Evolutionary conservation across 2,888 invertebrate genomes (phyloP).

Genomic region (Latrodectus hesperus): DNA sequence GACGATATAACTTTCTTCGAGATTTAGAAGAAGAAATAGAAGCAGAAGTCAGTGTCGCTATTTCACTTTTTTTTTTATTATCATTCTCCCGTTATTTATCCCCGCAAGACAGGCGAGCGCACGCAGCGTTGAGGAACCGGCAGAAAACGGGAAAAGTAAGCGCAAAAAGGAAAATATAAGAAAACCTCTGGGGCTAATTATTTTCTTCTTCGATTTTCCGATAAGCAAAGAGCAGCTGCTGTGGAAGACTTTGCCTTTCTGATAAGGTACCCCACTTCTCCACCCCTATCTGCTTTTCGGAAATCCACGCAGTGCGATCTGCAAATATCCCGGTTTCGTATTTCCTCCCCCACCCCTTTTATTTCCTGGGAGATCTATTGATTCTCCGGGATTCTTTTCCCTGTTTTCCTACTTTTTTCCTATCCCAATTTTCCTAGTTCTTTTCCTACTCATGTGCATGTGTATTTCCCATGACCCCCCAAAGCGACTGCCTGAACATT

Average conservation of each 20-base stretch:
- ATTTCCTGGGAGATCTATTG: neutral
- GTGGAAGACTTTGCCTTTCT: constrained; percentile 51
- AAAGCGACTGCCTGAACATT: constrained; percentile 8
- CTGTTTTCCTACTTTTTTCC: constrained; percentile 22
- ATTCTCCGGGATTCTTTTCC: constrained; percentile 14
- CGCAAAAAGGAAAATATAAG: constrained; percentile 9
- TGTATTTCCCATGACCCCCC: constrained; percentile 1
- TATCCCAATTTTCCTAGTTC: constrained; percentile 23
- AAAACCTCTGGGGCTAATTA: constrained; percentile 60
- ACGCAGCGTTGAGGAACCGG: constrained; percentile 4
- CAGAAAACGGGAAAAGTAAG: constrained; percentile 4
- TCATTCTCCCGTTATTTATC: neutral
- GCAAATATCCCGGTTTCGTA: constrained; percentile 42
- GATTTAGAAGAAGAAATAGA: no score
- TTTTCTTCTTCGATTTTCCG: constrained; percentile 65
- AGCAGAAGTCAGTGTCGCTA: no score
- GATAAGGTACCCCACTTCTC: constrained; percentile 43
- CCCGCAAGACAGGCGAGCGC: neutral
- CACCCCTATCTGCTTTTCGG: neutral
- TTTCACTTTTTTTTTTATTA: neutral
- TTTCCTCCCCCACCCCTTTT: neutral
- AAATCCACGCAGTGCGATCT: constrained; percentile 30
- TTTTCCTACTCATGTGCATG: constrained; percentile 20
- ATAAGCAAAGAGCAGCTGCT: constrained; percentile 65
- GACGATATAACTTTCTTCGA: no score